phyloP scores from a whole-genome alignment of 2,888 invertebrate genomes.

The Digitonthophagus gazella region DNA sequence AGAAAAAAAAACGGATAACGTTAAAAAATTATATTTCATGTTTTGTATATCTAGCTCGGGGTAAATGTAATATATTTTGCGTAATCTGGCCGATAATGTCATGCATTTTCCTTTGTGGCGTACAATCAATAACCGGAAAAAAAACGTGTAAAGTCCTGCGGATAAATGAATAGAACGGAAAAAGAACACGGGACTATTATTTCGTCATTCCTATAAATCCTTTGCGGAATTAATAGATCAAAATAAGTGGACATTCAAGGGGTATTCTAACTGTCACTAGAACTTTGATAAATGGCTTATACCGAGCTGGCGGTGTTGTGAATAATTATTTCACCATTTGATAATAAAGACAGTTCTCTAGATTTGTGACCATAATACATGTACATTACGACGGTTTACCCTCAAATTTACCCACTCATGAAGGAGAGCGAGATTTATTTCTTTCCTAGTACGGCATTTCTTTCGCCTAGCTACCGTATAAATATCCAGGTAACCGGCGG shows the following conservation, averaged over 20 bases:
- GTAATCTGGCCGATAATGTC: neutral
- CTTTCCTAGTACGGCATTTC: no score
- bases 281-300: conserved; percentile 9
- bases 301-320: neutral
- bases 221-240: conserved; percentile 10
- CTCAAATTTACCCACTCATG: neutral
- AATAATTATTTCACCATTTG: neutral
- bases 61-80: neutral
- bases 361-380: neutral
- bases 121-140: neutral
- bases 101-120: neutral
- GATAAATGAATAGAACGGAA: neutral
- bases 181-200: neutral
- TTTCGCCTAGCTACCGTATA: no score
- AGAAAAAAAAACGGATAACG: conserved; percentile 30
- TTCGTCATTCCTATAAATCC: conserved; percentile 4
- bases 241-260: conserved; percentile 14
- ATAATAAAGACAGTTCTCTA: neutral
- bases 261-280: conserved; percentile 11
- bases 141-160: no score
- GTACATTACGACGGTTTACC: neutral
- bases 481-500: neutral
- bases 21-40: neutral
- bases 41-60: neutral
- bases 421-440: neutral